Conservation (phyloP, 1,140 invertebrate species). For the Drosophila asahinai region DNA sequence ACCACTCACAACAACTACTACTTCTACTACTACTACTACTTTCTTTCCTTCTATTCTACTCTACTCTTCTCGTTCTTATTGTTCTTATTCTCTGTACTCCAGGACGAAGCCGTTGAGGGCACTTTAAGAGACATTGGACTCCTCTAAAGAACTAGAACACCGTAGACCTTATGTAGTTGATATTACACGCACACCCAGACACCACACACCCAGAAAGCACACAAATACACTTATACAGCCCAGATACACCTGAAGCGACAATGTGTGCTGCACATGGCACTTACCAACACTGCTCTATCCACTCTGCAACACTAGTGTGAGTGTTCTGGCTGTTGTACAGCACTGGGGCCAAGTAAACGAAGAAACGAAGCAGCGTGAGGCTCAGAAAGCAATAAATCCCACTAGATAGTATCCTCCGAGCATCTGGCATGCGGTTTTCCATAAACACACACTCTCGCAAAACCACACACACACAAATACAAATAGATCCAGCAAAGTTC, state of each 20-base stretch:
- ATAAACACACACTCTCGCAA: conserved; percentile 34
- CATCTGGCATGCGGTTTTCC: conserved; percentile 46
- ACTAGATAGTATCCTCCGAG: conserved; percentile 38
- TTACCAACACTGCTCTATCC: conserved; percentile 31
- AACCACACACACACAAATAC: conserved; percentile 17
- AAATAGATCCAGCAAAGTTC: conserved; percentile 60
- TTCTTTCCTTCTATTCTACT: conserved; percentile 70
- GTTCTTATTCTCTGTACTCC: conserved; percentile 85
- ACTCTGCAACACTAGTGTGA: conserved; percentile 27
- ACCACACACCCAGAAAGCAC: conserved; percentile 12
- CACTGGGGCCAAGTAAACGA: conserved; percentile 23
- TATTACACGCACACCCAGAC: conserved; percentile 59
- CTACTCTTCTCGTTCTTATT: conserved; percentile 83
- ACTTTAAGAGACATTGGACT: conserved; percentile 93
- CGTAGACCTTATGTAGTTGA: conserved; percentile 68
- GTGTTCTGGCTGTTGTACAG: conserved; percentile 40
- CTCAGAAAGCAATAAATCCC: conserved; percentile 44
- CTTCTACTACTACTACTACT: conserved; percentile 37
- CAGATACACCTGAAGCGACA: conserved; percentile 32
- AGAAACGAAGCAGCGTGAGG: conserved; percentile 29
- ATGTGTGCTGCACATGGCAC: conserved; percentile 41
- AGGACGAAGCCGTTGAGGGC: conserved; percentile 94
- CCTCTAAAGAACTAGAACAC: conserved; percentile 87
- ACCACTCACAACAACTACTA: conserved; percentile 19
- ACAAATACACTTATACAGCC: conserved; percentile 28